Conservation (phyloP, 2,888 invertebrate genomes). For the Pasiphila rectangulata region DNA sequence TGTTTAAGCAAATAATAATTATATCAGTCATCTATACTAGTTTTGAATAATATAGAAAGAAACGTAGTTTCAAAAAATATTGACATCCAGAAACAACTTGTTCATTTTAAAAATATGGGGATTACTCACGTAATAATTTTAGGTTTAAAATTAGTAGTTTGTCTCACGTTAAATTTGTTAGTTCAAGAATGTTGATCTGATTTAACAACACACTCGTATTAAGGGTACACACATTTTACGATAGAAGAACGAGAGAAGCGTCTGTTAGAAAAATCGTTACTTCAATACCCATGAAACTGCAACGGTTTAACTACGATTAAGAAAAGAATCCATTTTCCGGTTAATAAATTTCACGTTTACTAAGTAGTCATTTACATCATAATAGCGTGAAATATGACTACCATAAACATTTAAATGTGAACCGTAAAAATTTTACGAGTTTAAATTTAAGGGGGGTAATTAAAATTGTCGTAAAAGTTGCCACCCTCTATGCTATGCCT, state of each 20-base stretch:
- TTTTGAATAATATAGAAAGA: too few relatives aligned
- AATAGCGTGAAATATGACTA: slow-evolving; percentile 63
- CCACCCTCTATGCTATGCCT: slow-evolving; percentile 19
- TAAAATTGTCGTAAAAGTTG: slow-evolving; percentile 59
- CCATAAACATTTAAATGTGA: slow-evolving; percentile 58
- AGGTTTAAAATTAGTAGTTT: too few relatives aligned
- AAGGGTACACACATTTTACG: too few relatives aligned
- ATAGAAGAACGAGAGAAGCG: not conserved
- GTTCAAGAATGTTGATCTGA: too few relatives aligned
- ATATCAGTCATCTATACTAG: too few relatives aligned
- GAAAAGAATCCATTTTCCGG: slow-evolving; percentile 29
- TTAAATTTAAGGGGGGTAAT: slow-evolving; percentile 53
- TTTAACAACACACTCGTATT: too few relatives aligned
- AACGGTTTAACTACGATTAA: slow-evolving; percentile 3
- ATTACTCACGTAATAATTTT: too few relatives aligned
- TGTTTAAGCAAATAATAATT: too few relatives aligned
- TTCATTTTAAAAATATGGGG: too few relatives aligned
- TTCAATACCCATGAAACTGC: slow-evolving; percentile 20
- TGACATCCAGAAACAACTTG: too few relatives aligned
- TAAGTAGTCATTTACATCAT: slow-evolving; percentile 43
- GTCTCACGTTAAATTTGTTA: too few relatives aligned
- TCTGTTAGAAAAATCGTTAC: not conserved
- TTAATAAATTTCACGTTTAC: slow-evolving; percentile 39
- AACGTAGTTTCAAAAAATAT: too few relatives aligned
- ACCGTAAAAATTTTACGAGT: slow-evolving; percentile 60